Conservation (phyloP, 64 coral and sea anemone species). For the Montipora sp. region DNA sequence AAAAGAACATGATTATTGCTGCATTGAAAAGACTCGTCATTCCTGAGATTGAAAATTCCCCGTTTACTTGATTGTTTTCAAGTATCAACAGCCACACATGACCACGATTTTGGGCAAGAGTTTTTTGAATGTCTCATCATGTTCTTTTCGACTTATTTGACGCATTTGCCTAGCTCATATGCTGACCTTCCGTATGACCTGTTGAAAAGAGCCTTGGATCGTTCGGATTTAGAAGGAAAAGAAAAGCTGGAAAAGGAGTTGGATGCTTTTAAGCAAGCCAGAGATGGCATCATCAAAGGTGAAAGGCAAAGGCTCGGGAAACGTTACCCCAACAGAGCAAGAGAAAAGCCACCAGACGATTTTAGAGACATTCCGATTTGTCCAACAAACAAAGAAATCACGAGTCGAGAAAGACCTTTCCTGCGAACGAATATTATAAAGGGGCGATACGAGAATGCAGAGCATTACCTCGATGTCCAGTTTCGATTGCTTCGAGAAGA, state of each 20-base stretch:
- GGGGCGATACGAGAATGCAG: constrained; percentile 55
- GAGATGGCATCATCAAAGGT: constrained; percentile 66
- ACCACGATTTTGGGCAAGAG: not conserved
- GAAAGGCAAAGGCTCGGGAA: constrained; percentile 59
- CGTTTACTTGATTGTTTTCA: constrained; percentile 13
- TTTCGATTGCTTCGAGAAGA: constrained; percentile 79
- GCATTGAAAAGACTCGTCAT: constrained; percentile 17
- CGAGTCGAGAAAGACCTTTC: too few relatives aligned
- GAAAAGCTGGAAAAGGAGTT: constrained; percentile 24
- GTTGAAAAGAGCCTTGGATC: constrained; percentile 39
- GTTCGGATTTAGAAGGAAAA: constrained; percentile 22
- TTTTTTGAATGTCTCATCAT: constrained; percentile 6
- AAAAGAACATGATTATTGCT: too few relatives aligned
- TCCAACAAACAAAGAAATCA: too few relatives aligned
- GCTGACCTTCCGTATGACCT: constrained; percentile 66
- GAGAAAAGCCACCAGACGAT: constrained; percentile 70
- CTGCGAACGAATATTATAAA: constrained; percentile 67
- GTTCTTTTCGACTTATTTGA: constrained; percentile 43
- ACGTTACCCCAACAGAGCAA: not conserved
- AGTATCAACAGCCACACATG: not conserved
- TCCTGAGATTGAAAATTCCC: constrained; percentile 21
- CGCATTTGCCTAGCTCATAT: constrained; percentile 71
- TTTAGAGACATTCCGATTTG: constrained; percentile 73
- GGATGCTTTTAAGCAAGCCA: constrained; percentile 20
- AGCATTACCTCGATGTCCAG: constrained; percentile 85